Base-by-base conservation (phyloP, 2,888 invertebrate genomes). In the Tortrix viridana region DNA sequence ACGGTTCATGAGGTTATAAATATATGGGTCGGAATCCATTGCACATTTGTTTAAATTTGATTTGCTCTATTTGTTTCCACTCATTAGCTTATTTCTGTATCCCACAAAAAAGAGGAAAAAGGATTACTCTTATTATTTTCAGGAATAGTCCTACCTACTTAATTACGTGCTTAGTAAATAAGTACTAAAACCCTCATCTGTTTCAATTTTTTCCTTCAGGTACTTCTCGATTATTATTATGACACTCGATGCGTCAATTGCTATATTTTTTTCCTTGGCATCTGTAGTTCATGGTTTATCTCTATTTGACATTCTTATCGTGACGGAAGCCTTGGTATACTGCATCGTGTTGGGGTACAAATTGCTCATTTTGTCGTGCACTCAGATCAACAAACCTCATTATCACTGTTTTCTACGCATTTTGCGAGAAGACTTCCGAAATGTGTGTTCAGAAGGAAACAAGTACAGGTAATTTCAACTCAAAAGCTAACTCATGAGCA, bases 251-350 rank as follows among this genome's bases (percentile, higher is more conserved):
- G 67, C 70, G 18, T 4, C 65, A 3, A 46, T 70, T 5, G 71
- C 69, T 2, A 18, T 73, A 5, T 7, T 38, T 12, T 7, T 75
- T 5, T 23, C 71, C 5, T 20, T 32, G 0, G 3, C 77, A 0
- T 62, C 76, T 0, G 16, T 76, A 0, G 70, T 66, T 58, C 74
- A 80, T 26, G 83, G 80, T 0, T 14, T 81, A 1, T 16, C 60
- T 1, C 69, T 61, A 2, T 69, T 71, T 0, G 79, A 86, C 12
- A 67, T 85, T 59, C 64, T 72, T 1, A 49, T 48, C 3, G 71
- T 79, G 16, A 82, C 84, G 0, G 86, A 88, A 71, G 74, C 72
- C 1, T 82, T 78, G 0, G 73, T 80, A 0, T 86, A 87, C 47
- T 53, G 71, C 0, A 64, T 85, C 5, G 50, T 86, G 9, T 56